phyloP scores from a whole-genome alignment of 2,888 invertebrate genomes.

The Sinotaia quadrata region DNA sequence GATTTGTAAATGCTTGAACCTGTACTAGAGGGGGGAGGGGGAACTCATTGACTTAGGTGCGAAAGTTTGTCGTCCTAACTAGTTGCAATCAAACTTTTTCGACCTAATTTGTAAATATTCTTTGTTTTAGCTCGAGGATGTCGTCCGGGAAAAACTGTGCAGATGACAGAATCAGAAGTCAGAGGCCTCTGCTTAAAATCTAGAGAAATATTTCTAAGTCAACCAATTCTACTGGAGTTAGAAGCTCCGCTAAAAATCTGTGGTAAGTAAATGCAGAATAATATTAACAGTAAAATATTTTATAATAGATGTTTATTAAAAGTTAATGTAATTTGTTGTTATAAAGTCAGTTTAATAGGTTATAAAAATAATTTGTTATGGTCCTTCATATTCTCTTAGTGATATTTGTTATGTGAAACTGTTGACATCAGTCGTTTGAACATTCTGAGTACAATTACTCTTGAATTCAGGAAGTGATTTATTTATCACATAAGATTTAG shows the following conservation, averaged over 20 bases:
- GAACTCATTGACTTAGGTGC: neutral
- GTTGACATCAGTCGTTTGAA: no score
- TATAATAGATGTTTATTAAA: neutral
- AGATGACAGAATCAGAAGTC: constrained; percentile 76
- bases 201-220: constrained; percentile 77
- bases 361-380: no score
- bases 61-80: constrained; percentile 3
- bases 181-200: constrained; percentile 75
- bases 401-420: no score
- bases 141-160: constrained; percentile 84
- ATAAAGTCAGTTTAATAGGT: no score
- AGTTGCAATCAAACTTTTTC: no score
- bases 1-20: neutral
- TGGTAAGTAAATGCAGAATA: constrained; percentile 71
- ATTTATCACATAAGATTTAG: no score
- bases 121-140: constrained; percentile 79
- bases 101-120: no score
- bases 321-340: no score
- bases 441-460: no score
- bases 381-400: no score
- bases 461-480: no score
- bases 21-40: neutral
- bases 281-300: neutral
- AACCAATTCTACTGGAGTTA: constrained; percentile 77
- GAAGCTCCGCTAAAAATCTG: constrained; percentile 78